Evolutionary conservation across 2,888 invertebrate genomes (phyloP).

Genomic region (Clepsis dumicolana): DNA sequence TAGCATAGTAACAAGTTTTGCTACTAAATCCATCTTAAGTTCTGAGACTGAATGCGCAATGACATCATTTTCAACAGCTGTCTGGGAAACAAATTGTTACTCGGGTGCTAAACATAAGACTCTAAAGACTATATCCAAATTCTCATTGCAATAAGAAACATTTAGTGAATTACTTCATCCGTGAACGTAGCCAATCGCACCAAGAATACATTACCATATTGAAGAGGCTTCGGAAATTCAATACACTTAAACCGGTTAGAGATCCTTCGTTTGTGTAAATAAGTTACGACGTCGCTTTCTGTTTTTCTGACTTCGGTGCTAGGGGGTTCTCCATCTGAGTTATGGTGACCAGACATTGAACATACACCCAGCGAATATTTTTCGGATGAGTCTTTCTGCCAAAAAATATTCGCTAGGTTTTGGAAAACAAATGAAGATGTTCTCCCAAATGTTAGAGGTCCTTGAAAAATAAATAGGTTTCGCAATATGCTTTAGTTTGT

Average conservation of each 20-base stretch:
- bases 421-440: not conserved
- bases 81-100: not conserved
- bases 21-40: not conserved
- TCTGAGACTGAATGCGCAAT: constrained; percentile 1
- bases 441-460: not conserved
- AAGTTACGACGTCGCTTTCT: constrained; percentile 28
- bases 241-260: constrained; percentile 25
- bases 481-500: constrained; percentile 20
- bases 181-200: constrained; percentile 9
- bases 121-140: not conserved
- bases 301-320: constrained; percentile 4
- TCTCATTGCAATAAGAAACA: not conserved
- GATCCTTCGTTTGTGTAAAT: constrained; percentile 26
- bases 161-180: constrained; percentile 30
- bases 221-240: constrained; percentile 20
- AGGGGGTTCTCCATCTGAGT: not conserved
- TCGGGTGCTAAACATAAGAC: not conserved
- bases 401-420: not conserved
- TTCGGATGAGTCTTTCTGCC: no score
- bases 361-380: no score
- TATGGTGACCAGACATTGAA: no score
- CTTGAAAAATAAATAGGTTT: constrained; percentile 11
- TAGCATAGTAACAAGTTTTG: not conserved
- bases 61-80: constrained; percentile 13
- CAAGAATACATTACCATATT: constrained; percentile 29